Conservation (phyloP, 2,888 invertebrate species). For the Melieria omissa region DNA sequence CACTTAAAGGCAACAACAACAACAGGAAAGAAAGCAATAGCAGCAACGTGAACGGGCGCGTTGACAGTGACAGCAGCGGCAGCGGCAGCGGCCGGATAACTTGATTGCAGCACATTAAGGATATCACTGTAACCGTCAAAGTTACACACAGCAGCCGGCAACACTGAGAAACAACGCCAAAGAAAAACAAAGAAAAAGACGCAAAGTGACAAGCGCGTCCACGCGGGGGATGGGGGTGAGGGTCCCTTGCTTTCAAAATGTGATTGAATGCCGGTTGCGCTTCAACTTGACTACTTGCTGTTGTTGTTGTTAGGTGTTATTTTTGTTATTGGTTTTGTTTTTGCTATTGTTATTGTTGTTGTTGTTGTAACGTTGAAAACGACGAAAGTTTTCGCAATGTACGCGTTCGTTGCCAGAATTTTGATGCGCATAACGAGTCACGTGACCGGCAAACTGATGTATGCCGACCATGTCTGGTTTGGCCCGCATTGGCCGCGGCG, state of each 20-base stretch:
- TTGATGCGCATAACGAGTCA: slow-evolving; percentile 48
- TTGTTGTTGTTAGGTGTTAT: neutral
- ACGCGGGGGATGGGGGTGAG: no score
- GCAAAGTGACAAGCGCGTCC: neutral
- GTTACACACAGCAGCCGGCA: neutral
- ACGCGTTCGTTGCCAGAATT: slow-evolving; percentile 42
- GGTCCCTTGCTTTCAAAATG: neutral
- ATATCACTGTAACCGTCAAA: slow-evolving; percentile 25
- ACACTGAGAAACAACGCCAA: neutral
- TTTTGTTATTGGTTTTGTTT: neutral
- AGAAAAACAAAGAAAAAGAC: neutral
- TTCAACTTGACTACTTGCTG: neutral
- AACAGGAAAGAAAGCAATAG: neutral
- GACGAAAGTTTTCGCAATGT: slow-evolving; percentile 3
- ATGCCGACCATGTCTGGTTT: no score
- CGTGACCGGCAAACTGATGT: slow-evolving; percentile 44
- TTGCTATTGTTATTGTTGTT: neutral
- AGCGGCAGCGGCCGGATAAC: slow-evolving; percentile 15
- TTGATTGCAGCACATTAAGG: slow-evolving; percentile 36
- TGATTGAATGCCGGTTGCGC: slow-evolving; percentile 1
- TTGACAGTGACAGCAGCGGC: neutral
- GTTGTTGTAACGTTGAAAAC: neutral
- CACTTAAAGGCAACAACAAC: neutral
- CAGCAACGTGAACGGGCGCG: slow-evolving; percentile 1
- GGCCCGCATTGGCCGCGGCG: no score